Percentiles rank a stretch among this genome's conserved stretches.
phyloP scores from a whole-genome alignment of 1,140 invertebrate species.

The Formica exsecta region DNA sequence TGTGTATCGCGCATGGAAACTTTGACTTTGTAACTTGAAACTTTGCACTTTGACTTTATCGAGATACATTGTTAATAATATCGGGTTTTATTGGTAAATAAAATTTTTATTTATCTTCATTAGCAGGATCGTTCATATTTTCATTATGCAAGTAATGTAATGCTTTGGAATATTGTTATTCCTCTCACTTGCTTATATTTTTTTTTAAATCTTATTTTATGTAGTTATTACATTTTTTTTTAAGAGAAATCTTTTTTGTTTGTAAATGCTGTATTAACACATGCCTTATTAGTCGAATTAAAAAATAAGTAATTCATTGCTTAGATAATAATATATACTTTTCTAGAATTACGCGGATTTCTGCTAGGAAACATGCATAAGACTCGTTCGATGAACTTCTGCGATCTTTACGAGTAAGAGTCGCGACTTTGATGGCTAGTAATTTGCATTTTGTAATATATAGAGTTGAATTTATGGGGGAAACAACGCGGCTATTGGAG shows the following conservation, averaged over 20 bases:
- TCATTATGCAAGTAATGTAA: not conserved
- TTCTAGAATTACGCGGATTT: slow-evolving; percentile 2
- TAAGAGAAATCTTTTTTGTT: slow-evolving; percentile 42
- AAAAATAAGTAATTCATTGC: slow-evolving; percentile 29
- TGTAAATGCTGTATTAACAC: slow-evolving; percentile 35
- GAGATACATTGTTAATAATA: not conserved
- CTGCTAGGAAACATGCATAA: slow-evolving; percentile 12
- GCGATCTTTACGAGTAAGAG: not conserved
- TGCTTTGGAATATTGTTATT: not conserved
- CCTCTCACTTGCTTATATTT: not conserved
- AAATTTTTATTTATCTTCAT: not conserved
- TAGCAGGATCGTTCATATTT: not conserved
- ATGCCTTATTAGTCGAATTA: not conserved
- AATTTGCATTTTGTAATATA: slow-evolving; percentile 54
- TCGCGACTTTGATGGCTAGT: slow-evolving; percentile 14
- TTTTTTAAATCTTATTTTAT: slow-evolving; percentile 9
- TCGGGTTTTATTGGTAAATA: not conserved
- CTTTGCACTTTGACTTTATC: not conserved
- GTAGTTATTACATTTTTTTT: not conserved
- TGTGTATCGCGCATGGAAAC: not conserved
- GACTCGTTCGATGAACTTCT: not conserved
- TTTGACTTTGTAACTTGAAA: slow-evolving; percentile 33
- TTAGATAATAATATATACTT: not conserved
- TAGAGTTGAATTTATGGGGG: not conserved
- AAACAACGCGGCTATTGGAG: slow-evolving; percentile 25